Base-by-base conservation (phyloP, 2,113 vertebrate species). In the Neolamprologus fasciatus region DNA sequence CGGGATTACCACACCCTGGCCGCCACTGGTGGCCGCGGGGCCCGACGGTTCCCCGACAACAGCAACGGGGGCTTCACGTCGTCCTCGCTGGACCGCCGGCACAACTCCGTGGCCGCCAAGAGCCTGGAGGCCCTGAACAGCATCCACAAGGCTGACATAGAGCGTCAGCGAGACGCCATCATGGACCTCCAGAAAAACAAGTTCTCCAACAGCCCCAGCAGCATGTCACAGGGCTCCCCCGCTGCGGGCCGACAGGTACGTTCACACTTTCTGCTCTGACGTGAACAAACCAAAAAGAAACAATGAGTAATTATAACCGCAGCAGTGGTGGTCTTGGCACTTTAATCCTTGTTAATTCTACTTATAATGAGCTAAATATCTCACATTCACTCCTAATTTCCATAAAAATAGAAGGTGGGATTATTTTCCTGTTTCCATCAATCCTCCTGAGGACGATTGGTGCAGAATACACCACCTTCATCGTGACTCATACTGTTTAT, bases 171-270 rank as follows among this genome's bases (percentile, higher is more conserved):
- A 5, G 98, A 99, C 4, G 97, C 98, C 66, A 98, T 98, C 87
- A 97, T 98, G 97, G 98, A 98, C 80, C 97, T 98, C 89, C 97
- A 98, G 86, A 99, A 99, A 93, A 98, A 95, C 96, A 99, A 98
- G 84, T 98, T 97, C 93, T 97, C 97, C 89, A 94, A 92, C 93
- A 95, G 4, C 97, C 98, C 94, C 93, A 98, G 66, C 96, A 97
- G 78, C 81, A 5, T 86, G 87, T 93, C 94, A 14, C 93, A 90
- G 84, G 92, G 92, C 61, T 87, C 91, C 0, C 57, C 63, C 1
- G 3, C 94, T 5, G 88, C 73, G 2, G 93, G 94, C 7, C 91
- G 94, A 45, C 95, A 95, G 95, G 95, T 96, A 93, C 1, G 0
- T 17, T 7, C 8, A 19, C 35, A 47, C 58, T 5, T 68, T 40